Evolutionary conservation across 2,888 invertebrate species (phyloP), one percentile per base, ranked within the genome.

Genomic region (Tineola bisselliella): DNA sequence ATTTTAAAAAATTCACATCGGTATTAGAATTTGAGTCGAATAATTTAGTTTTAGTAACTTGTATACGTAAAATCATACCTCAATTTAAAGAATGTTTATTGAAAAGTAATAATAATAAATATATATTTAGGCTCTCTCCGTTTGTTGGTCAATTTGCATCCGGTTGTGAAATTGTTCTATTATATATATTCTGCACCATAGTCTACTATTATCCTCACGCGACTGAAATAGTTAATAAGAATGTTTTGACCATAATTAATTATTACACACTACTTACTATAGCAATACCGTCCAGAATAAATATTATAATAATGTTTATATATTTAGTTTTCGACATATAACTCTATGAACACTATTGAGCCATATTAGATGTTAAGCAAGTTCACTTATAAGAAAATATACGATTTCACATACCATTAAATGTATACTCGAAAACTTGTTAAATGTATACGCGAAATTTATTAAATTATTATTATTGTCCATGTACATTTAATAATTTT

Each of bases 21-120:
- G 6, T 12, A 18, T 54, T 54, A 25, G 12, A 25, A 58, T 31
- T 31, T 58, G 58, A 31, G 33, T 58, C 33, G 58, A 31, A 61
- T 56, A 38, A 62, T 2, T 58, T 58, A 58, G 65, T 19, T 63
- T 48, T 81, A 81, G 75, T 73, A 87, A 81, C 88, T 80, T 87
- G 89, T 90, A 89, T 89, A 90, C 89, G 90, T 89, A 89, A 89
- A 61, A 62, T 48, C 62, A 64, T 66, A 66, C 66, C 66, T 66
- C 66, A 66, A 65, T 64, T 63, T 63, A 62, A 62, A 65, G 64
- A 66, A 62, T 62, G 62, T 44, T 57, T 56, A 63, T 63, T 61
- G 44, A 60, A 48, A 19, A 13, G 5, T 59, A 62, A 62, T 64
- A 62, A 61, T 62, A 62, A 57, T 64, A 64, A 54, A 43, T 60